Evolutionary conservation across 2,888 invertebrate species (phyloP).

Genomic region (Nephrotoma flavescens): DNA sequence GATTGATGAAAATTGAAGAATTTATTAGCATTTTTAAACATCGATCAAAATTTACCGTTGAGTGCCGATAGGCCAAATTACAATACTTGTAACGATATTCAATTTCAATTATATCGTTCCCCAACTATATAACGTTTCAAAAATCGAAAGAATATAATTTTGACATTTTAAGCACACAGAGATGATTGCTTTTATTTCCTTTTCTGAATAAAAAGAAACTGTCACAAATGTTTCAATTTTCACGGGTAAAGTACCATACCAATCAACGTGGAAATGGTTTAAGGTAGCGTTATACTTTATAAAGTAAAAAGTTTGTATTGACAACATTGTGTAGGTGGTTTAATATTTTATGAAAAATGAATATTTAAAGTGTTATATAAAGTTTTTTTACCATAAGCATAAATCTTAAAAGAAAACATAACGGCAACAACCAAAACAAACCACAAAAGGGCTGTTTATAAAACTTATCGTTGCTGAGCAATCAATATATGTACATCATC

Average conservation of each 20-base stretch:
- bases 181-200: neutral
- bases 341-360: neutral
- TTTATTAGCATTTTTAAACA: neutral
- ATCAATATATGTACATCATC: neutral
- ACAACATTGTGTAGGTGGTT: neutral
- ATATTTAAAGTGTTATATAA: neutral
- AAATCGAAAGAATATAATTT: neutral
- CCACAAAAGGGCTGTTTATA: neutral
- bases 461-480: neutral
- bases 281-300: neutral
- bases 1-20: neutral
- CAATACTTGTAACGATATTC: neutral
- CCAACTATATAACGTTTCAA: neutral
- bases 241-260: neutral
- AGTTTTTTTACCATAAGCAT: neutral
- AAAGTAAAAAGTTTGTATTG: neutral
- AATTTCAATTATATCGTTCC: neutral
- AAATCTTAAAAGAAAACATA: neutral
- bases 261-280: neutral
- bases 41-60: neutral
- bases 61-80: neutral
- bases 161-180: neutral
- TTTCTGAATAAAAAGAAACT: neutral
- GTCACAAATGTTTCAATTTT: neutral
- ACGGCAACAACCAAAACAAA: neutral